These are phyloP conservation scores for Pantherophis alleghaniensis DNA, from an alignment of 2,797 vertebrate species.

Conservation along the genomic window DNA sequence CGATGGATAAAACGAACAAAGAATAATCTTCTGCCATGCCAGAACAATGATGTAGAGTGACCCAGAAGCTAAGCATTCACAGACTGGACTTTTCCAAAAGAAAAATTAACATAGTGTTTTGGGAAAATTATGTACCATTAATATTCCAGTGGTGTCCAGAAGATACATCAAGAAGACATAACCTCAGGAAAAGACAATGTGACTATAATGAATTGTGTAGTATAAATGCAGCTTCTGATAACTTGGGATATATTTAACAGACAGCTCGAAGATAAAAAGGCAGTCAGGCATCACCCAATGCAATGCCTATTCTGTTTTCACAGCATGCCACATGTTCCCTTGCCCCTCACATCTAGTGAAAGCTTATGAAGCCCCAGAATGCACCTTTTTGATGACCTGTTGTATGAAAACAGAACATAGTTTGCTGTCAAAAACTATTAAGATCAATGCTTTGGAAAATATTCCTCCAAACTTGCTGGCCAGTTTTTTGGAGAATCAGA, in stretches of 20 bases:
- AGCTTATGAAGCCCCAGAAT: background rate
- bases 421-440: background rate
- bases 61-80: background rate
- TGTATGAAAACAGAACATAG: background rate
- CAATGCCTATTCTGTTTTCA: background rate
- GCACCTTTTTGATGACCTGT: background rate
- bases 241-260: background rate
- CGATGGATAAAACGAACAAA: background rate
- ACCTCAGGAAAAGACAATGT: background rate
- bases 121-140: background rate
- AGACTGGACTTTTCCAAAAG: background rate
- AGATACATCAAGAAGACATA: background rate
- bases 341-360: background rate
- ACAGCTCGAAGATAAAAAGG: background rate
- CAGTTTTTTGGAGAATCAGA: background rate
- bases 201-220: background rate
- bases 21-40: background rate
- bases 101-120: background rate
- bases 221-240: background rate
- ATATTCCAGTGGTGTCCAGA: background rate
- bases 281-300: background rate
- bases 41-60: background rate
- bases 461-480: background rate
- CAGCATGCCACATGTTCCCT: background rate
- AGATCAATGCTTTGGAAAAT: background rate